Base-by-base conservation (phyloP, 2,888 invertebrate genomes). In the Trypoxylon attenuatum region DNA sequence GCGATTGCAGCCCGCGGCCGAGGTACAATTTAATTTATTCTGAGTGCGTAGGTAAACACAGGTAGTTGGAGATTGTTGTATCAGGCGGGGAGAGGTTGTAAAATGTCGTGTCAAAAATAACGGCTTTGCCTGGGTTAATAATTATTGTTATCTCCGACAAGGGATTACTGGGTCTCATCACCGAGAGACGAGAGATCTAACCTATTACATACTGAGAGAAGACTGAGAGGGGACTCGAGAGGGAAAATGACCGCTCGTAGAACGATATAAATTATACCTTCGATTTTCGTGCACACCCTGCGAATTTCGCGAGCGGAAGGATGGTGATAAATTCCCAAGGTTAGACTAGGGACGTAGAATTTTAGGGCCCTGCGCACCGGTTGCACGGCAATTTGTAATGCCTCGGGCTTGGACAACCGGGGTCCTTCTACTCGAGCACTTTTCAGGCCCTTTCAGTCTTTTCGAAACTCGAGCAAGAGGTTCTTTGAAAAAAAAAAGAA, bases 201-300 rank as follows among this genome's bases (percentile, higher is more conserved):
- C 49, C 2, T 23, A 23, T 51, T n/a, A n/a, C n/a, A n/a, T n/a
- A n/a, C n/a, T n/a, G n/a, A n/a, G n/a, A n/a, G n/a, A n/a, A n/a
- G n/a, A n/a, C n/a, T n/a, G n/a, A n/a, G n/a, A n/a, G 60, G 33
- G 33, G 74, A 63, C 65, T 69, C 69, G 54, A 60, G 58, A 61
- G 54, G 56, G 71, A 70, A 67, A 74, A 75, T 63, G 75, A 74
- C 64, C 61, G 69, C 21, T 33, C 29, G 50, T 29, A n/a, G 43
- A 49, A 55, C 56, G 65, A 65, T 65, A 75, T 75, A 75, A 75
- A 75, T 75, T 75, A 75, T 60, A 46, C 55, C 57, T 75, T 75
- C 75, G 74, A 75, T 75, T 75, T 71, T 75, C 74, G 71, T 61
- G 55, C 56, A 33, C 59, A 59, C 46, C 61, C 68, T 45, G 63